A percentile compares a stretch with the other conserved stretches of the same genome.
These are phyloP conservation scores for Linyphia triangularis DNA, from an alignment of 2,888 invertebrate species.

Conservation along the genomic window DNA sequence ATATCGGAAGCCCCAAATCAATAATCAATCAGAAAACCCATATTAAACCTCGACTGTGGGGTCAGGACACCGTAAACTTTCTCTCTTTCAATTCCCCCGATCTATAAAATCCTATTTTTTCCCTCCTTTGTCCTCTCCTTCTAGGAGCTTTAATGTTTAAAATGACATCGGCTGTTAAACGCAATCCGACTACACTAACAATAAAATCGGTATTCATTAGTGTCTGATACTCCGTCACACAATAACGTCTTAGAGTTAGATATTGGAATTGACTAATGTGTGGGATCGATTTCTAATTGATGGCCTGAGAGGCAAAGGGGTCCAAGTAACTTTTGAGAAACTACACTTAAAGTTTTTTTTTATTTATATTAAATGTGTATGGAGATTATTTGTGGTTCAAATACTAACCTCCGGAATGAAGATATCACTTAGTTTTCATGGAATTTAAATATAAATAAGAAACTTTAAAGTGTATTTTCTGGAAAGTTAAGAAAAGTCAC, in stretches of 20 bases:
- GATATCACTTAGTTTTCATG: no score
- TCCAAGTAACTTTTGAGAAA: no score
- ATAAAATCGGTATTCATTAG: slow-evolving; percentile 1
- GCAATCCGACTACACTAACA: background rate
- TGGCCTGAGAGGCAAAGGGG: no score
- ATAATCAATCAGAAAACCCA: slow-evolving; percentile 27
- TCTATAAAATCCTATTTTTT: background rate
- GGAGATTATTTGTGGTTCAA: no score
- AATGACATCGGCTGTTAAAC: slow-evolving; percentile 6
- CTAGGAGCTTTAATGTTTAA: slow-evolving; percentile 16
- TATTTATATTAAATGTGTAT: no score
- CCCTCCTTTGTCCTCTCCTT: no score
- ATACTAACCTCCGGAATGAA: no score
- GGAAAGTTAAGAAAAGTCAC: no score
- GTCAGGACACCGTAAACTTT: background rate
- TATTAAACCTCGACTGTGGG: background rate
- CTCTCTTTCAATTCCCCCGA: background rate
- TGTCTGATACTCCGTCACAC: no score
- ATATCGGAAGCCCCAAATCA: background rate
- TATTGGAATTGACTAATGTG: background rate
- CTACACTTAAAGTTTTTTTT: no score
- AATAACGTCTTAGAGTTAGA: background rate
- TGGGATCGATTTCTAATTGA: slow-evolving; percentile 30
- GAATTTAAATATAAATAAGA: no score
- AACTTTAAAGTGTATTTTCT: no score